phyloP scores from a whole-genome alignment of 1,140 invertebrate genomes.

The Ceratosolen solmsi region DNA sequence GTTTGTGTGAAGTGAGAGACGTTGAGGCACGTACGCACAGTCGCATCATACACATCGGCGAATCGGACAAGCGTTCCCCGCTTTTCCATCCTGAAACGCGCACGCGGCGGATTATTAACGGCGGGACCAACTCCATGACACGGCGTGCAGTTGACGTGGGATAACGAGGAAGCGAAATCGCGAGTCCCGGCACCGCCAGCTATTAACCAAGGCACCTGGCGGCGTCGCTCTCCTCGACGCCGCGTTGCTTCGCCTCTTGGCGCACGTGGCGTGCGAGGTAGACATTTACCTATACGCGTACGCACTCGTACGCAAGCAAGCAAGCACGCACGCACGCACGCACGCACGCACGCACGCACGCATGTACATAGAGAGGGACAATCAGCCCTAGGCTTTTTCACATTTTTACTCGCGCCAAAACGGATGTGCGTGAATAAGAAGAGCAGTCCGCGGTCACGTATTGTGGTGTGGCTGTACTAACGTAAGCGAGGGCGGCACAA shows the following conservation, averaged over 20 bases:
- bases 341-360: no score
- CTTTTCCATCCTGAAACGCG: background rate
- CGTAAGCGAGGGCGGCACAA: no score
- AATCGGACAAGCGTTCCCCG: background rate
- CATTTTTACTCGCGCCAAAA: no score
- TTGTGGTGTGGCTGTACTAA: no score
- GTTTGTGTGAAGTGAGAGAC: slow-evolving; percentile 1
- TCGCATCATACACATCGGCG: background rate
- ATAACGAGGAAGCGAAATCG: background rate
- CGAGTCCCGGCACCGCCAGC: no score
- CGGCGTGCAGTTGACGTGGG: background rate
- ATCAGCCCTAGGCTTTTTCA: no score
- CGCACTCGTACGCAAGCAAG: background rate
- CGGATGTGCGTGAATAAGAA: no score
- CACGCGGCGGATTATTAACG: background rate
- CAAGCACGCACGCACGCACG: background rate
- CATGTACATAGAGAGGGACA: no score
- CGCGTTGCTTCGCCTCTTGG: background rate
- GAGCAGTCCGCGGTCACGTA: no score
- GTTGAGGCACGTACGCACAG: slow-evolving; percentile 24
- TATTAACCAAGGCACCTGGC: background rate
- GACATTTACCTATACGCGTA: no score
- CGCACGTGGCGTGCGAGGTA: background rate
- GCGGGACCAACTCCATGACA: background rate
- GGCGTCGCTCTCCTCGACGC: background rate